These are phyloP conservation scores for Grantiella picta DNA, from an alignment of 2,113 vertebrate genomes.

Conservation along the genomic window DNA sequence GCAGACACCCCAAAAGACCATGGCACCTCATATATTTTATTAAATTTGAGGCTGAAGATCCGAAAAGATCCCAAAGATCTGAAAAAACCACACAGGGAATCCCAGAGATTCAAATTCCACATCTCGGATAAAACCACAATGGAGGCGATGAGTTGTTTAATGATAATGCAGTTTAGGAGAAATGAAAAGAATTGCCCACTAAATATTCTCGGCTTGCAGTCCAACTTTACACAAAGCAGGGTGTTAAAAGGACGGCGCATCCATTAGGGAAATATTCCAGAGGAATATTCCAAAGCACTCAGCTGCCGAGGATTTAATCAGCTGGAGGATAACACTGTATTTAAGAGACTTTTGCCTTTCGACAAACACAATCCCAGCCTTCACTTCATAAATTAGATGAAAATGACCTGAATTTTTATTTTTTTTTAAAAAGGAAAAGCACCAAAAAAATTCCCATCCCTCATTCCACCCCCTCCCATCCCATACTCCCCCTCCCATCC, in stretches of 20 bases:
- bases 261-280: slow-evolving; percentile 14
- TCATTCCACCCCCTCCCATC: background rate
- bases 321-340: slow-evolving; percentile 7
- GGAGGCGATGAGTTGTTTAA: slow-evolving; percentile 50
- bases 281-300: background rate
- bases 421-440: slow-evolving; percentile 39
- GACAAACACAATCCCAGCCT: slow-evolving; percentile 68
- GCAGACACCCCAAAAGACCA: background rate
- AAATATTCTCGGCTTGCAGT: slow-evolving; percentile 49
- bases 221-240: slow-evolving; percentile 34
- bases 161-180: slow-evolving; percentile 41
- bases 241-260: background rate
- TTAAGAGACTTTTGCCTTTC: slow-evolving; percentile 48
- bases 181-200: slow-evolving; percentile 31
- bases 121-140: background rate
- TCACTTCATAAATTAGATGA: slow-evolving; percentile 86
- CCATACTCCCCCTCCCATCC: background rate
- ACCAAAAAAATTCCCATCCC: background rate
- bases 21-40: background rate
- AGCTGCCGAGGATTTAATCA: background rate
- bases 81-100: background rate
- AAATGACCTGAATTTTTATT: slow-evolving; percentile 85
- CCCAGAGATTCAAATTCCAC: background rate
- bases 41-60: background rate
- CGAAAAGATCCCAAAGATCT: background rate